Percentiles rank a stretch among this genome's conserved stretches.
Evolutionary conservation across 2,888 invertebrate genomes (phyloP).

Genomic region (Mystacides longicornis): DNA sequence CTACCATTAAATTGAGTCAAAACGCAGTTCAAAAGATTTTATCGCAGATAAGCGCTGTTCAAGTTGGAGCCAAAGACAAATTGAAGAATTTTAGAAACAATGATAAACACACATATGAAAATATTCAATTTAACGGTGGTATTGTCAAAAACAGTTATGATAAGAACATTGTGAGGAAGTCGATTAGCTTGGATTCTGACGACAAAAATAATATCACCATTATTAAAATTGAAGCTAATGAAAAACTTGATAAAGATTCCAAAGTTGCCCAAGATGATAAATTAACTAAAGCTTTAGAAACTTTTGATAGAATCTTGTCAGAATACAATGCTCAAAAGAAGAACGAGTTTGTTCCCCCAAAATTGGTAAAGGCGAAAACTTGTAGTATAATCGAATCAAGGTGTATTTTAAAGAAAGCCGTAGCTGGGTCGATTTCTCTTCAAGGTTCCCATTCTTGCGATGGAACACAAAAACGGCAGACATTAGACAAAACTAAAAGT

Average conservation of each 20-base stretch:
- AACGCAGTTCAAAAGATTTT: slow-evolving; percentile 41
- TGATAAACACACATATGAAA: slow-evolving; percentile 43
- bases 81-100: slow-evolving; percentile 16
- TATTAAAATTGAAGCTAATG: slow-evolving; percentile 32
- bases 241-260: not conserved
- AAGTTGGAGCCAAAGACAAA: slow-evolving; percentile 33
- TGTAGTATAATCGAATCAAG: slow-evolving; percentile 63
- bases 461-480: slow-evolving; percentile 30
- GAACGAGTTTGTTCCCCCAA: slow-evolving; percentile 43
- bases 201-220: slow-evolving; percentile 45
- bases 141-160: not conserved
- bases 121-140: slow-evolving; percentile 31
- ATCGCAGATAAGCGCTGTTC: slow-evolving; percentile 34
- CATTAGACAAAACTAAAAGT: slow-evolving; percentile 50
- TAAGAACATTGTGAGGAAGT: slow-evolving; percentile 10
- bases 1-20: slow-evolving; percentile 35
- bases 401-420: slow-evolving; percentile 56
- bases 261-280: slow-evolving; percentile 24
- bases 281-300: slow-evolving; percentile 43
- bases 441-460: slow-evolving; percentile 1
- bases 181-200: slow-evolving; percentile 31
- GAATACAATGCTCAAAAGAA: slow-evolving; percentile 39
- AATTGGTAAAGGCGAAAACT: slow-evolving; percentile 62
- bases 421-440: slow-evolving; percentile 41
- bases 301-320: slow-evolving; percentile 45